Percentiles rank a stretch among this genome's conserved stretches.
These are phyloP conservation scores for Theretra japonica DNA, from an alignment of 2,888 invertebrate species.

Conservation along the genomic window DNA sequence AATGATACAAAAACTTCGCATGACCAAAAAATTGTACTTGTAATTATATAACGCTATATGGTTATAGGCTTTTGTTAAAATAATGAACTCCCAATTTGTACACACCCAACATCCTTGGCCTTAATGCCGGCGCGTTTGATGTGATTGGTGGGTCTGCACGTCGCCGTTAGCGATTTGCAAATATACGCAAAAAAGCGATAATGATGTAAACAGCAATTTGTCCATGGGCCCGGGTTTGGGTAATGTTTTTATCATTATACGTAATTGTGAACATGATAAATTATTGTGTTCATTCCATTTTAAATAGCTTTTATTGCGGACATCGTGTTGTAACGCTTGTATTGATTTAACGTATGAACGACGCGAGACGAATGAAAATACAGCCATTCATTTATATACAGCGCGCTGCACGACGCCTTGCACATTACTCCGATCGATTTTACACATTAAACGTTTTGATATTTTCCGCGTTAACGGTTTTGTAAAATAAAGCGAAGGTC, in stretches of 20 bases:
- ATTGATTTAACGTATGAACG: slow-evolving; percentile 39
- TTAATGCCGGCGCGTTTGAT: slow-evolving; percentile 75
- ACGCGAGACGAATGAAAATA: slow-evolving; percentile 16
- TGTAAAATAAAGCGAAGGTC: slow-evolving; percentile 24
- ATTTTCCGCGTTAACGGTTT: slow-evolving; percentile 25
- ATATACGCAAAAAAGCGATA: slow-evolving; percentile 65
- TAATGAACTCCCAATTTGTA: slow-evolving; percentile 74
- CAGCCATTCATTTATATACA: slow-evolving; percentile 8
- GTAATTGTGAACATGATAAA: slow-evolving; percentile 49
- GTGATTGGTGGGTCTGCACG: slow-evolving; percentile 55
- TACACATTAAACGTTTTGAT: slow-evolving; percentile 12
- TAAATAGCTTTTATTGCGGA: slow-evolving; percentile 37
- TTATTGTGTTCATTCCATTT: slow-evolving; percentile 42
- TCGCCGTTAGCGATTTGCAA: slow-evolving; percentile 71
- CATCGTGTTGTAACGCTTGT: slow-evolving; percentile 40
- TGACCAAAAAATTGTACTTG: slow-evolving; percentile 57
- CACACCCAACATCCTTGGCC: slow-evolving; percentile 70
- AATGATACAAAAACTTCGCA: slow-evolving; percentile 53
- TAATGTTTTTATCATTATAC: slow-evolving; percentile 49
- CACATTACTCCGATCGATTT: slow-evolving; percentile 20
- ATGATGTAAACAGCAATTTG: slow-evolving; percentile 64
- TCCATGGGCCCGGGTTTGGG: slow-evolving; percentile 46
- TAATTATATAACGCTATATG: slow-evolving; percentile 71
- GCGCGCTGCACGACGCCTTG: background rate
- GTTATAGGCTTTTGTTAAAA: slow-evolving; percentile 73